Percentiles rank a stretch among this genome's conserved stretches.
phyloP scores from a whole-genome alignment of 2,888 invertebrate species.

The Epistrophe grossulariae region DNA sequence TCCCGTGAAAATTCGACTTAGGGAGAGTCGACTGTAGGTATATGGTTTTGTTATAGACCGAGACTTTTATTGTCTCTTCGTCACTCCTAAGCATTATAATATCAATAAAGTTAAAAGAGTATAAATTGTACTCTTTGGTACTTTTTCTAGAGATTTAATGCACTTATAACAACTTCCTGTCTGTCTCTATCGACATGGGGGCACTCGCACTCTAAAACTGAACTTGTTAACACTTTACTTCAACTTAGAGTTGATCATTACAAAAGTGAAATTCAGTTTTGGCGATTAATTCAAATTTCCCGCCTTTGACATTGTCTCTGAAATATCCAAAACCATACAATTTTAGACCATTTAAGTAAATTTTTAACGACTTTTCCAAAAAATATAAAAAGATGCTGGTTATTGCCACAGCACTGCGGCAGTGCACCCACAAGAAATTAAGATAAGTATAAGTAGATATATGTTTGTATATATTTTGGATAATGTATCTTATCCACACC shows the following conservation, averaged over 20 bases:
- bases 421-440: conserved; percentile 58
- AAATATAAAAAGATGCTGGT: conserved; percentile 65
- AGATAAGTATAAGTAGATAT: neutral
- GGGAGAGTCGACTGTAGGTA: too few relatives aligned
- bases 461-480: conserved; percentile 6
- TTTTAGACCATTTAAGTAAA: conserved; percentile 41
- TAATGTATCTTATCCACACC: conserved; percentile 7
- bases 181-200: neutral
- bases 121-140: too few relatives aligned
- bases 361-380: conserved; percentile 45
- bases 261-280: conserved; percentile 56
- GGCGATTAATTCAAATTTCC: conserved; percentile 44
- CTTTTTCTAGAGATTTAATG: too few relatives aligned
- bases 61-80: too few relatives aligned
- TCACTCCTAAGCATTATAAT: too few relatives aligned
- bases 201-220: conserved; percentile 9
- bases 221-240: neutral
- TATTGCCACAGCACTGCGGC: neutral
- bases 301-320: conserved; percentile 28
- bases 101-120: too few relatives aligned
- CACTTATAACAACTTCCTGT: conserved; percentile 30
- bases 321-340: conserved; percentile 3
- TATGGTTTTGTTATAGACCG: too few relatives aligned
- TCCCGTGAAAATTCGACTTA: too few relatives aligned
- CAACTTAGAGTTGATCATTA: neutral